Conservation (phyloP, 2,113 vertebrate genomes). For the Hippotragus niger region DNA sequence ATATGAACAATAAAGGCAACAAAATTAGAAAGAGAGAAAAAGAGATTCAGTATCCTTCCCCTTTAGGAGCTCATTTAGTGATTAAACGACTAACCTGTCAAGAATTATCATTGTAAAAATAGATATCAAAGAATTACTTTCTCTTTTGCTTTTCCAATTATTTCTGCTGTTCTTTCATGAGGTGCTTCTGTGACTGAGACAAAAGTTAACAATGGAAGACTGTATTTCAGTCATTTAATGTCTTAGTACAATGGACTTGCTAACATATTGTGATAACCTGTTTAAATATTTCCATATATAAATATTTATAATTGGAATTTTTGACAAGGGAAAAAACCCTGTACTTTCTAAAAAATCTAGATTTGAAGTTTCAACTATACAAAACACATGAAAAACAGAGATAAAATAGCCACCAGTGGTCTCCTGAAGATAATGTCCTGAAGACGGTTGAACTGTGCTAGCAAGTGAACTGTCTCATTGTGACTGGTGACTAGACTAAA, state of each 20-base stretch:
- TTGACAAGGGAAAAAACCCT: background rate
- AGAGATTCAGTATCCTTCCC: background rate
- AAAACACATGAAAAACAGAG: background rate
- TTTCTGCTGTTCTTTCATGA: conserved; percentile 52
- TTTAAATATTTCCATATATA: background rate
- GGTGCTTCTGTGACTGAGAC: conserved; percentile 4
- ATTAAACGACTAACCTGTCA: conserved; percentile 62
- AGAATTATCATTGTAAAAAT: conserved; percentile 57
- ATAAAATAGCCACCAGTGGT: background rate
- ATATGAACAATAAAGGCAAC: background rate
- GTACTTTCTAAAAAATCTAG: background rate
- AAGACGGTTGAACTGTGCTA: background rate
- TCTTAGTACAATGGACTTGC: background rate
- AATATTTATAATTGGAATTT: background rate
- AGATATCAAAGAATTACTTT: conserved; percentile 54
- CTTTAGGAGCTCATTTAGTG: conserved; percentile 57
- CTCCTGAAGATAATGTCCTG: background rate
- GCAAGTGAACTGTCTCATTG: background rate
- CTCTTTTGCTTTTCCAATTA: conserved; percentile 43
- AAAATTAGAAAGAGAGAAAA: background rate
- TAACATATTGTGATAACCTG: background rate
- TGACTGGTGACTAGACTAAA: background rate
- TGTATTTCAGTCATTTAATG: conserved; percentile 5
- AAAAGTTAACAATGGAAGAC: background rate
- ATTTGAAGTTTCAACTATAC: background rate